A percentile compares a stretch with the other conserved stretches of the same genome.
These are phyloP conservation scores for Calephelis perditalis DNA, from an alignment of 2,888 invertebrate genomes.

Conservation along the genomic window DNA sequence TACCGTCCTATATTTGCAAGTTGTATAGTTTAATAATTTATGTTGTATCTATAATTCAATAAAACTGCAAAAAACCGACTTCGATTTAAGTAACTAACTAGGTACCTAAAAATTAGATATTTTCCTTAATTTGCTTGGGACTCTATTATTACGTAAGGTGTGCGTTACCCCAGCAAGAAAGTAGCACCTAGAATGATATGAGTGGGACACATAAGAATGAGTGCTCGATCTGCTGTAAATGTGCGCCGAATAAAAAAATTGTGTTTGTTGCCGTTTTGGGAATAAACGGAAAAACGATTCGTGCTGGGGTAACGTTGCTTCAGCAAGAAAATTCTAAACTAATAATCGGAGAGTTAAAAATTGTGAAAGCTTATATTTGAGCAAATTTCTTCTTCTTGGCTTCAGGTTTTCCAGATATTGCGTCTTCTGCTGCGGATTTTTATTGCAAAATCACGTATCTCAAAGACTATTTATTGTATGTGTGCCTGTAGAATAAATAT, in stretches of 20 bases:
- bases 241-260: too few relatives aligned
- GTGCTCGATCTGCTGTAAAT: too few relatives aligned
- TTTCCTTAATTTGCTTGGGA: too few relatives aligned
- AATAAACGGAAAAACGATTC: too few relatives aligned
- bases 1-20: too few relatives aligned
- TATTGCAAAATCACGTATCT: background rate
- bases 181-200: background rate
- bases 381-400: background rate
- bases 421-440: background rate
- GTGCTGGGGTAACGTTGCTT: slow-evolving; percentile 7
- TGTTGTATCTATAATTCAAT: too few relatives aligned
- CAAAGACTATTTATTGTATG: background rate
- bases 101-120: too few relatives aligned
- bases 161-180: background rate
- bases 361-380: background rate
- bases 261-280: too few relatives aligned
- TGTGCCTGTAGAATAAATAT: background rate
- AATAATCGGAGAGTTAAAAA: slow-evolving; percentile 12
- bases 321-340: slow-evolving; percentile 14
- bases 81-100: too few relatives aligned
- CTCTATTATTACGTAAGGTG: background rate
- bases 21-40: too few relatives aligned
- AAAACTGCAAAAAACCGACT: too few relatives aligned
- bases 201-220: too few relatives aligned
- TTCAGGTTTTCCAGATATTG: background rate